Base-by-base conservation (phyloP, 2,797 vertebrate species). In the Anniella stebbinsi region DNA sequence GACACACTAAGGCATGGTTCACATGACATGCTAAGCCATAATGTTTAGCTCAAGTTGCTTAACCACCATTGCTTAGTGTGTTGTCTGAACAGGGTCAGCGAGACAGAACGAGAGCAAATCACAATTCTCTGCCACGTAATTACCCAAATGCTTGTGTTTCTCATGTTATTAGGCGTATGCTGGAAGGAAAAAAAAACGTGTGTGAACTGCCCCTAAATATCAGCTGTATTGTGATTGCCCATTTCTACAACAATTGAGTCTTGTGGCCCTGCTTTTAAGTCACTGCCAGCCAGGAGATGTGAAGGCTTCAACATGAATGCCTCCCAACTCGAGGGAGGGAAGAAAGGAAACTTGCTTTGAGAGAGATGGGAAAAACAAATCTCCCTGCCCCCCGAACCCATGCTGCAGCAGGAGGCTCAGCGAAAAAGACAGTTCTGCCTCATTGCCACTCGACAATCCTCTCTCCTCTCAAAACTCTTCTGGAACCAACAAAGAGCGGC, bases 211-310 rank as follows among this genome's bases (percentile, higher is more conserved):
- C 30, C 41, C 2, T 17, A 84, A 84, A 57, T 21, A 57, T 33
- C 9, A 18, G 7, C 13, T 2, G 18, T 48, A 38, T 73, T 25
- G 15, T 72, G 30, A 51, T 54, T 57, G 23, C 4, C 25, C 48
- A 41, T 63, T 41, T 48, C 36, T 17, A 75, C 8, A 51, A 76
- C 11, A 88, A 12, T 18, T n/a, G 72, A 84, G 21, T 63, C 25
- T 66, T 57, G 10, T 25, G 36, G 15, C 54, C 30, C 89, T 88
- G 93, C 78, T 88, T 92, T 94, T 92, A 0, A 2, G 57, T 4
- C 72, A 75, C 80, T 93, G 85, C 51, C 18, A 72, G 45, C 72
- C 88, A 51, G 45, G 90, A 88, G 85, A 36, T 60, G 28, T 60
- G 30, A 38, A 63, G 30, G 67, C 33, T 45, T 66, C 38, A 36